These are phyloP conservation scores for Notiomystis cincta DNA, from an alignment of 2,113 vertebrate species.

Conservation along the genomic window DNA sequence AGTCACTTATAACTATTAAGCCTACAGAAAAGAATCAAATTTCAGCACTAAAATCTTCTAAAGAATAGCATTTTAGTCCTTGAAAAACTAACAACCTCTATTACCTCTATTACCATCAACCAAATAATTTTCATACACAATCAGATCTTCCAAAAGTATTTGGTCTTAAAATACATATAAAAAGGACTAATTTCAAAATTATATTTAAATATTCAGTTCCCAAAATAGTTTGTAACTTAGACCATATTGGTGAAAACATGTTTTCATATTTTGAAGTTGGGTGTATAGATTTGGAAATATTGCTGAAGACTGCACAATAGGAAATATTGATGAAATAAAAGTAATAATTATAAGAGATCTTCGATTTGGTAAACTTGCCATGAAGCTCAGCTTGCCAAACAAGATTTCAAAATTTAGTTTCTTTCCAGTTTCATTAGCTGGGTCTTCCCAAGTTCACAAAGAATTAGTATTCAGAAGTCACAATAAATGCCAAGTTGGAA, in stretches of 20 bases:
- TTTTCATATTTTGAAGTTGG: background rate
- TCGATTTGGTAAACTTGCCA: background rate
- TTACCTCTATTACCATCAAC: background rate
- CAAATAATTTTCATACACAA: background rate
- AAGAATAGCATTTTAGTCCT: background rate
- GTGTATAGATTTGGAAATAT: background rate
- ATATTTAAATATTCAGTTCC: background rate
- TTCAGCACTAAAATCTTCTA: background rate
- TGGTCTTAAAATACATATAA: background rate
- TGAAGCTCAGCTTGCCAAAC: background rate
- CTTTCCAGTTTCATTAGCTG: background rate
- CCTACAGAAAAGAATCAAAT: background rate
- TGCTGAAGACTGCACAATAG: background rate
- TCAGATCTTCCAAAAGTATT: background rate
- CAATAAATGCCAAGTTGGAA: background rate
- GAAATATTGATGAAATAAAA: background rate
- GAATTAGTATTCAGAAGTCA: background rate
- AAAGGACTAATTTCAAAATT: background rate
- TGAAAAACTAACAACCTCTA: background rate
- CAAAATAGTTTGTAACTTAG: background rate
- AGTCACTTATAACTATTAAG: background rate
- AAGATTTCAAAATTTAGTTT: background rate
- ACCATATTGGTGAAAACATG: background rate
- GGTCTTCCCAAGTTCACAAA: fast-evolving
- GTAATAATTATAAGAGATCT: background rate